These are phyloP conservation scores for Cichladusa arquata DNA, from an alignment of 2,113 vertebrate species.

Conservation along the genomic window DNA sequence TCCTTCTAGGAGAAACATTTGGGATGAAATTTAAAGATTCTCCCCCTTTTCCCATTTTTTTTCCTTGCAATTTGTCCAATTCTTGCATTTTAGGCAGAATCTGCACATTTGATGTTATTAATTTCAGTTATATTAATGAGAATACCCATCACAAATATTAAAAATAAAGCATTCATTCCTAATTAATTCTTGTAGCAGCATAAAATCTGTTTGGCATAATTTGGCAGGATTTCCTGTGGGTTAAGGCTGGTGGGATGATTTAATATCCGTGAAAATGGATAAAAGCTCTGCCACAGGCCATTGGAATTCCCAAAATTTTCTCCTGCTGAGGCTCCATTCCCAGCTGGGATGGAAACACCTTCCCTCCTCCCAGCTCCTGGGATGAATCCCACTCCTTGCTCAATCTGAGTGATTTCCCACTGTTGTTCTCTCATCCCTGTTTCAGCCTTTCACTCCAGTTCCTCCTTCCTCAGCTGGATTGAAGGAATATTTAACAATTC, in stretches of 20 bases:
- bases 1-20: background rate
- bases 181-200: background rate
- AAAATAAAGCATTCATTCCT: background rate
- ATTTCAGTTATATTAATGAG: background rate
- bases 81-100: background rate
- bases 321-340: background rate
- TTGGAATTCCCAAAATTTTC: background rate
- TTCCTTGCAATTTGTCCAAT: background rate
- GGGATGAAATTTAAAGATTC: background rate
- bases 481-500: background rate
- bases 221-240: background rate
- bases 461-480: background rate
- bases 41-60: accelerated
- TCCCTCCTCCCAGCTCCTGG: background rate
- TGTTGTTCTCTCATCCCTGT: background rate
- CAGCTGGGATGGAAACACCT: background rate
- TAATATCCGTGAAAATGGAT: background rate
- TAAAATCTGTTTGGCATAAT: background rate
- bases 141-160: background rate
- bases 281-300: background rate
- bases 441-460: background rate
- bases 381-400: accelerated
- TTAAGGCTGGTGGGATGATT: background rate
- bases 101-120: background rate
- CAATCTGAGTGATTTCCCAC: accelerated